Evolutionary conservation across 2,113 vertebrate species (phyloP), one percentile per base, ranked within the genome.

Genomic region (Cariama cristata): DNA sequence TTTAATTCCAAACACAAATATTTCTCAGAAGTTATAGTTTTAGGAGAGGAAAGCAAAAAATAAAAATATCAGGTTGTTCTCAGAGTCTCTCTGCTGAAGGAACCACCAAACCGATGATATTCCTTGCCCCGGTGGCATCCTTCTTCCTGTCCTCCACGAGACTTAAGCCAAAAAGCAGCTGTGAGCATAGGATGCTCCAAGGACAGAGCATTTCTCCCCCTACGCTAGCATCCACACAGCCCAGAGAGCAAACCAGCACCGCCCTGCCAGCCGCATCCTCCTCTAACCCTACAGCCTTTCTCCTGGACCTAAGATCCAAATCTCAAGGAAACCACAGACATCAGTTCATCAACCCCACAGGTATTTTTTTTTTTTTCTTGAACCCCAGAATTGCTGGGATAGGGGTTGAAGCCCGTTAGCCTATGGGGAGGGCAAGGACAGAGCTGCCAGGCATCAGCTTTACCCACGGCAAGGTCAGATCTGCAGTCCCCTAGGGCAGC

Each of bases 401-500:
- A 18, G 32, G 13, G 18, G 8, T 4, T 58, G 68, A 69, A 58
- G 26, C 49, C 42, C 11, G 0, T 22, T 4, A 83, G 9, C 30
- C 8, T 1, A 1, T 8, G 30, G 26, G 27, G 17, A 60, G 10
- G 28, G 35, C 3, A 9, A 67, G 68, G 20, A 60, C 11, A 53
- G 63, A 86, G 64, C 23, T 63, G 44, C 44, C 56, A 58, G 63
- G 28, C 38, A 49, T 10, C 67, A 38, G 22, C 35, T 68, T 22
- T 33, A 67, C 42, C 35, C 32, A 7, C 35, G 9, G 32, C 9
- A 3, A 45, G 45, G 35, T 33, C 6, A 3, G 12, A 35, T 40
- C 13, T 35, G 28, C 26, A 32, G 50, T 8, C 20, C 49, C 35
- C 13, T 7, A 1, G 0, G 2, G 72, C 38, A 45, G 11, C 3